Conservation (phyloP, 1,140 invertebrate species). For the Brachionus angularis region DNA sequence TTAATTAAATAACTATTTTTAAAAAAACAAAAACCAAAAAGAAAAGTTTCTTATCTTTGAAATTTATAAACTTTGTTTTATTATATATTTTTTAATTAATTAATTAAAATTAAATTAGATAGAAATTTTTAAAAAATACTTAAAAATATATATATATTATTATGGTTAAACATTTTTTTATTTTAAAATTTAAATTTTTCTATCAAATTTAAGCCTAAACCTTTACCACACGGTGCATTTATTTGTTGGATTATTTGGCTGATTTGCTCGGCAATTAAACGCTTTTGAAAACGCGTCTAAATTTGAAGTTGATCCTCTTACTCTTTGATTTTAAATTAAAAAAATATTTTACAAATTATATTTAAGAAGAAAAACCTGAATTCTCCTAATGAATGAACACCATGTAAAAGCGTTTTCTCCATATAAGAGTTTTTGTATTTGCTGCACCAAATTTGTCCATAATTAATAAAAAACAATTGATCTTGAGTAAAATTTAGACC, state of each 20-base stretch:
- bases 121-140: too few species aligned
- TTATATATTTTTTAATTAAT: too few species aligned
- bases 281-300: conserved; percentile 53
- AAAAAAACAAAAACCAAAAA: too few species aligned
- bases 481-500: conserved; percentile 63
- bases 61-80: too few species aligned
- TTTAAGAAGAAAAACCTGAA: conserved; percentile 50
- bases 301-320: conserved; percentile 52
- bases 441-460: conserved; percentile 66
- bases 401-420: conserved; percentile 57
- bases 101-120: too few species aligned
- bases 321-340: conserved; percentile 9
- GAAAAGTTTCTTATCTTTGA: too few species aligned
- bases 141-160: too few species aligned
- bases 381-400: conserved; percentile 59
- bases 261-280: conserved; percentile 52
- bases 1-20: too few species aligned
- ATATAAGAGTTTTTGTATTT: conserved; percentile 58
- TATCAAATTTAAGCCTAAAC: too few species aligned
- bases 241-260: conserved; percentile 42
- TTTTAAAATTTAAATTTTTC: background rate
- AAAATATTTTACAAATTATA: background rate
- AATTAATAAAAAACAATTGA: conserved; percentile 69
- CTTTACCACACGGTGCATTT: conserved; percentile 45
- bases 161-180: too few species aligned